Conservation (phyloP, 2,113 vertebrate genomes). For the Sinocyclocheilus anophthalmus region DNA sequence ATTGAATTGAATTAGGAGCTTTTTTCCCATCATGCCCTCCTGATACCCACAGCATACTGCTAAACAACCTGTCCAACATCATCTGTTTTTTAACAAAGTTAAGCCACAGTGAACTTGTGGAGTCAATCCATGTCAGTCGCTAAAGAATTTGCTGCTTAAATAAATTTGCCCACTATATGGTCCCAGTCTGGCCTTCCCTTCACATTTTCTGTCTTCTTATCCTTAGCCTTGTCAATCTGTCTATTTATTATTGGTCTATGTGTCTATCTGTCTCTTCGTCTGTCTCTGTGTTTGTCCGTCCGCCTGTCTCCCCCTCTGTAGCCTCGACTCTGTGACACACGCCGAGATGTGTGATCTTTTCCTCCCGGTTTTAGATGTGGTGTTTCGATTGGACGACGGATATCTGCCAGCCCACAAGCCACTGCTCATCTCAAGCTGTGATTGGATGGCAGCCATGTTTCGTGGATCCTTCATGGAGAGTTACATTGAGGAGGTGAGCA, state of each 20-base stretch:
- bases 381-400: conserved; percentile 85
- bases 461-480: conserved; percentile 89
- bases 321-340: conserved; percentile 80
- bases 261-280: conserved; percentile 66
- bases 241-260: conserved; percentile 58
- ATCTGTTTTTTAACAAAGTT: background rate
- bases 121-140: conserved; percentile 2
- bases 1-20: background rate
- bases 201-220: conserved; percentile 55
- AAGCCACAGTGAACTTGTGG: background rate
- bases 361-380: conserved; percentile 85
- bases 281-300: conserved; percentile 70
- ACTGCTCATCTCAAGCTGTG: conserved; percentile 87
- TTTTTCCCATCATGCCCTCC: background rate
- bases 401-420: conserved; percentile 86
- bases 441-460: conserved; percentile 94
- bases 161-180: background rate
- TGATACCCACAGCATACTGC: background rate
- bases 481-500: conserved; percentile 81
- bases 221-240: conserved; percentile 59
- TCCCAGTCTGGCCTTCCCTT: conserved; percentile 62
- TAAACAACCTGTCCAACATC: background rate
- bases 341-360: conserved; percentile 81
- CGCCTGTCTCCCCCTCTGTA: conserved; percentile 74
- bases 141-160: background rate